These are phyloP conservation scores for Zaprionus taronus DNA, from an alignment of 1,140 invertebrate species.

Conservation along the genomic window DNA sequence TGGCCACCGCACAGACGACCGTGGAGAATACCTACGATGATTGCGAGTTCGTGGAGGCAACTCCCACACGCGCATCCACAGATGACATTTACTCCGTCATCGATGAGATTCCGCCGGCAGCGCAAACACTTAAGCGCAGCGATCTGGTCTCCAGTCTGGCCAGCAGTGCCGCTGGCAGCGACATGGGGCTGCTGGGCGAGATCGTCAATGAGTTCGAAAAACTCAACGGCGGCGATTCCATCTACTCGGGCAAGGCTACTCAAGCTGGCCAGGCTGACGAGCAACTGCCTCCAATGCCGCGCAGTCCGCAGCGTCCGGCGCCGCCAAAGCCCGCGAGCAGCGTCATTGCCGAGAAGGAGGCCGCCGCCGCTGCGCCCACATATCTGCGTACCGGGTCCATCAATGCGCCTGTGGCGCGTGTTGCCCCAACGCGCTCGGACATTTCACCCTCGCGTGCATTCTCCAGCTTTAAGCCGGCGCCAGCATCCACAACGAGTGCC, in stretches of 20 bases:
- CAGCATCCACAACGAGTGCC: constrained; percentile 25
- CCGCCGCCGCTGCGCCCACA: constrained; percentile 85
- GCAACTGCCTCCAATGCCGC: constrained; percentile 26
- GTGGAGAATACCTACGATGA: constrained; percentile 89
- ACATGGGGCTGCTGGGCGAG: constrained; percentile 90
- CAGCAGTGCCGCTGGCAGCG: constrained; percentile 85
- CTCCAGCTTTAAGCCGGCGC: constrained; percentile 78
- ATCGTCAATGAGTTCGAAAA: constrained; percentile 94
- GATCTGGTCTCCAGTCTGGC: constrained; percentile 78
- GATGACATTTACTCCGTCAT: constrained; percentile 95
- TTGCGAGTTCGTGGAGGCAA: constrained; percentile 88
- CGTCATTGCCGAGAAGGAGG: constrained; percentile 39
- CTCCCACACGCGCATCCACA: constrained; percentile 82
- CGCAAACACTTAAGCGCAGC: constrained; percentile 78
- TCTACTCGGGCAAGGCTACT: constrained; percentile 89
- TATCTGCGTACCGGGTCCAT: constrained; percentile 90
- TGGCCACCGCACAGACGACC: constrained; percentile 85
- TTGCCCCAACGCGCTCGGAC: constrained; percentile 87
- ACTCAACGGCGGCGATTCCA: constrained; percentile 91
- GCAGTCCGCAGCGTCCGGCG: constrained; percentile 66
- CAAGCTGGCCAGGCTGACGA: constrained; percentile 83
- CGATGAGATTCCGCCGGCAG: constrained; percentile 87
- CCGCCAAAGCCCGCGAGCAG: constrained; percentile 78
- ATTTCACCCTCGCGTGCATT: constrained; percentile 72
- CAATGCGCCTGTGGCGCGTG: constrained; percentile 88